phyloP scores from a whole-genome alignment of 92 coral and sea anemone genomes.

The Epizoanthus ramosus region DNA sequence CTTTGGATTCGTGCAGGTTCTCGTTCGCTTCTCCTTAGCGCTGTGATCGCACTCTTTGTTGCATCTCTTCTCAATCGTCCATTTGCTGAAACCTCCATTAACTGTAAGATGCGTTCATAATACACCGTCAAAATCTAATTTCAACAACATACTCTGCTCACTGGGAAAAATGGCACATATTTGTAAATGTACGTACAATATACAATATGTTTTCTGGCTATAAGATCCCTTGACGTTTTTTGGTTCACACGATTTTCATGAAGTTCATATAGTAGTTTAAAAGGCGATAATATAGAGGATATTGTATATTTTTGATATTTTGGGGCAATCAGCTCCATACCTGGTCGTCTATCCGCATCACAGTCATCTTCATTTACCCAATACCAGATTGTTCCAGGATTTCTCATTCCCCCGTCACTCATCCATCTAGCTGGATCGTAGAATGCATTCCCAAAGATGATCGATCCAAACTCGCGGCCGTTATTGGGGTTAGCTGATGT shows the following conservation, averaged over 20 bases:
- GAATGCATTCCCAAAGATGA: constrained; percentile 39
- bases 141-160: no score
- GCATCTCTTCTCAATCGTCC: constrained; percentile 11
- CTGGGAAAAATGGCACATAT: no score
- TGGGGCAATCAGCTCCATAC: background rate
- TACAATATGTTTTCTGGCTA: no score
- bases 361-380: constrained; percentile 74
- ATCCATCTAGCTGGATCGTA: constrained; percentile 74
- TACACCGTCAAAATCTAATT: no score
- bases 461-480: constrained; percentile 57
- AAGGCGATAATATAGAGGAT: no score
- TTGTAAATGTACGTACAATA: no score
- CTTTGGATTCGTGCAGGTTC: constrained; percentile 11
- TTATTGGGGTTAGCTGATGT: constrained; percentile 54
- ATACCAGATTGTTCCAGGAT: constrained; percentile 72
- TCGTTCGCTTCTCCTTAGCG: constrained; percentile 15
- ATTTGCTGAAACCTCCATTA: constrained; percentile 12
- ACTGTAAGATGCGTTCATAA: no score
- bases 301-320: no score
- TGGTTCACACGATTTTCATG: no score
- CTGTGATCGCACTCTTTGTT: constrained; percentile 29
- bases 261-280: no score
- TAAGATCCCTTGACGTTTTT: no score
- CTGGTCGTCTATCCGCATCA: constrained; percentile 33
- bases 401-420: constrained; percentile 40